phyloP scores from a whole-genome alignment of 2,888 invertebrate genomes.

The Cacoxenus indagator region DNA sequence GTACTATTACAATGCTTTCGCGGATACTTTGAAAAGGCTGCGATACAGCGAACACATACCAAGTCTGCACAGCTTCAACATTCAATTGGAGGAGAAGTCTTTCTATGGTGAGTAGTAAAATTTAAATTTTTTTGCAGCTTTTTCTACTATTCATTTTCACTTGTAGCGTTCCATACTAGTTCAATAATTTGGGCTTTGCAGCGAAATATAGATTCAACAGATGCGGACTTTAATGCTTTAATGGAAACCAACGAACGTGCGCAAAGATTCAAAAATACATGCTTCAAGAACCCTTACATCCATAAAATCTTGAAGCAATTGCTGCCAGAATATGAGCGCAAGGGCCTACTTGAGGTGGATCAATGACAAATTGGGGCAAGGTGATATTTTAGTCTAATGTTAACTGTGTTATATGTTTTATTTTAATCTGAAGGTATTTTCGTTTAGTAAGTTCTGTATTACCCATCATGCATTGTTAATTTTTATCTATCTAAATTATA shows the following conservation, averaged over 20 bases:
- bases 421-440: neutral
- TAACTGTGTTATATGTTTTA: neutral
- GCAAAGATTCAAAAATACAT: slow-evolving; percentile 56
- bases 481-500: neutral
- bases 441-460: slow-evolving; percentile 12
- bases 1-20: slow-evolving; percentile 57
- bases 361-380: slow-evolving; percentile 38
- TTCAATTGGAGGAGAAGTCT: slow-evolving; percentile 58
- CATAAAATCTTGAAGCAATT: slow-evolving; percentile 58
- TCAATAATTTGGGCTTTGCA: slow-evolving; percentile 61
- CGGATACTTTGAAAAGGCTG: slow-evolving; percentile 54
- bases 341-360: slow-evolving; percentile 63
- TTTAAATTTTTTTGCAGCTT: neutral
- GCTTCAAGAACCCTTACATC: slow-evolving; percentile 60
- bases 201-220: slow-evolving; percentile 61
- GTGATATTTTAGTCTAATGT: neutral
- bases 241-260: slow-evolving; percentile 61
- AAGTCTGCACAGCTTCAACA: slow-evolving; percentile 59
- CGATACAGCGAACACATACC: slow-evolving; percentile 59
- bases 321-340: slow-evolving; percentile 61
- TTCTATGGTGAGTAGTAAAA: slow-evolving; percentile 58
- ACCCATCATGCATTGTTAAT: neutral
- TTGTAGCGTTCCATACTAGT: slow-evolving; percentile 62
- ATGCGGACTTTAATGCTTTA: slow-evolving; percentile 68
- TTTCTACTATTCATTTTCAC: neutral